Conservation (phyloP, 2,113 vertebrate genomes). For the Platanista minor region DNA sequence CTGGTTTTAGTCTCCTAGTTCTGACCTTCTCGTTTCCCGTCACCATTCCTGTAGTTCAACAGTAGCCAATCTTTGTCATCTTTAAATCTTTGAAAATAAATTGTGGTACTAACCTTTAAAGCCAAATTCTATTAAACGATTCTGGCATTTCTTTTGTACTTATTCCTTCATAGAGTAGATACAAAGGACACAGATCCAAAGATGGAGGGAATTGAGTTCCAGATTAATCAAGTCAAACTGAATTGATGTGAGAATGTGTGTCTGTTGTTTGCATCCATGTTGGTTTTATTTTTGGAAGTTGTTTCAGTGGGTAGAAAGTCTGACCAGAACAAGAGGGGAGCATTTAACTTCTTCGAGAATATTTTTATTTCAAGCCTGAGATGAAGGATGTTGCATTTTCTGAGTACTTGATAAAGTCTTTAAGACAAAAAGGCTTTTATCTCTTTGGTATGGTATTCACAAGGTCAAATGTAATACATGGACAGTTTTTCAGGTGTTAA, state of each 20-base stretch:
- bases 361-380: slow-evolving; percentile 36
- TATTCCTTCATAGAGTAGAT: not conserved
- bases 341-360: not conserved
- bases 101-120: not conserved
- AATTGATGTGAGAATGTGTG: not conserved
- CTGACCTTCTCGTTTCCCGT: not conserved
- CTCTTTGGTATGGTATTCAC: not conserved
- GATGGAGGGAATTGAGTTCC: not conserved
- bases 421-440: not conserved
- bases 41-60: not conserved
- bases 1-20: not conserved
- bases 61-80: not conserved
- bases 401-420: not conserved
- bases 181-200: not conserved
- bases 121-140: not conserved
- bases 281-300: slow-evolving; percentile 11
- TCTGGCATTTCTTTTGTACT: not conserved
- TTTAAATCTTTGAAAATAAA: slow-evolving; percentile 40
- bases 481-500: not conserved
- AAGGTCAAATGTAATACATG: not conserved
- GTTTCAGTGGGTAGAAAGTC: slow-evolving; percentile 11
- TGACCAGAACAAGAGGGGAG: not conserved
- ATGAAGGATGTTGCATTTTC: not conserved
- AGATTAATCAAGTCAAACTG: not conserved
- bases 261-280: not conserved